phyloP scores from a whole-genome alignment of 2,797 vertebrate genomes.

The Phrynocephalus forsythii region DNA sequence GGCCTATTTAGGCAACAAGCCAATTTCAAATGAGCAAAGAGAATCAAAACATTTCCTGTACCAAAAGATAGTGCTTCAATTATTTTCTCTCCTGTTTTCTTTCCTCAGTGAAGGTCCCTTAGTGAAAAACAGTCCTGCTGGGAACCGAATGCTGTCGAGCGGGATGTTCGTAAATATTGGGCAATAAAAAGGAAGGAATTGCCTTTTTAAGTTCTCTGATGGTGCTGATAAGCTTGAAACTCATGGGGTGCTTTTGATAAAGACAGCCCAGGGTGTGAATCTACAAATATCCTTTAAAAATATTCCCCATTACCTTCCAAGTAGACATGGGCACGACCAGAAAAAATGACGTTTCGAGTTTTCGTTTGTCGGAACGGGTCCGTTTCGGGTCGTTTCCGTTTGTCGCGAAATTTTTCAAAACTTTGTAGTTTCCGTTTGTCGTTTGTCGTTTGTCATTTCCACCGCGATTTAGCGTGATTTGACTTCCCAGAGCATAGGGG shows the following conservation, averaged over 20 bases:
- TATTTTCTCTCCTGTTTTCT: constrained; percentile 48
- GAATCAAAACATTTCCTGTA: constrained; percentile 5
- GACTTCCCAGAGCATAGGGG: too few species aligned
- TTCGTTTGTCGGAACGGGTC: too few species aligned
- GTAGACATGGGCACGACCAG: too few species aligned
- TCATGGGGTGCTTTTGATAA: neutral
- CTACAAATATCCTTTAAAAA: constrained; percentile 10
- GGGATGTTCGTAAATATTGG: constrained; percentile 44
- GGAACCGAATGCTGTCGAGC: constrained; percentile 23
- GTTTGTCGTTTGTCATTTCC: too few species aligned
- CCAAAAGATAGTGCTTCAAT: constrained; percentile 49
- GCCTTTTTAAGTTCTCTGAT: constrained; percentile 28
- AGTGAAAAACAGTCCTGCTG: constrained; percentile 43
- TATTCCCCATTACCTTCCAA: constrained; percentile 1
- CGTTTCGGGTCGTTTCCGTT: too few species aligned
- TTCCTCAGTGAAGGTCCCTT: neutral
- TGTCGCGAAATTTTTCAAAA: too few species aligned
- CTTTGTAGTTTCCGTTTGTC: too few species aligned
- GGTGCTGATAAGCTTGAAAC: constrained; percentile 28
- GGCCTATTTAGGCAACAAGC: constrained; percentile 19
- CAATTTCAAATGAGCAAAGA: constrained; percentile 48
- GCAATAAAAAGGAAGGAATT: constrained; percentile 51
- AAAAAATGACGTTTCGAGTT: too few species aligned
- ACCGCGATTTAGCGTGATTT: too few species aligned
- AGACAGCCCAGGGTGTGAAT: neutral